Percentiles rank a stretch among this genome's conserved stretches.
phyloP scores from a whole-genome alignment of 2,113 vertebrate species.

The Macquaria australasica region DNA sequence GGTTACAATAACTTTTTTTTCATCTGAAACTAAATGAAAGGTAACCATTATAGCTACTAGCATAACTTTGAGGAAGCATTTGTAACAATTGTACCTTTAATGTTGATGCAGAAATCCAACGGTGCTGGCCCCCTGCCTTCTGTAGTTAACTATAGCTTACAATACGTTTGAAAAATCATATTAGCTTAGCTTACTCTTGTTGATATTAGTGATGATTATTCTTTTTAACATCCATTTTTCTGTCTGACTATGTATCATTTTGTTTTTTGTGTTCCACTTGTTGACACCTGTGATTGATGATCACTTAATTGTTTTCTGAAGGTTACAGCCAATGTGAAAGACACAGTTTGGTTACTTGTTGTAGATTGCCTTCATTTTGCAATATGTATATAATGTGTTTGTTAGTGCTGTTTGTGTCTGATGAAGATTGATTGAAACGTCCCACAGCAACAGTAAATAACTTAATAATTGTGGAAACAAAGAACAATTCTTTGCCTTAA shows the following conservation, averaged over 20 bases:
- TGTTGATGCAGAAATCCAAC: not conserved
- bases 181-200: too few relatives aligned
- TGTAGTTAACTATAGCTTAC: too few relatives aligned
- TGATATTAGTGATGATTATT: too few relatives aligned
- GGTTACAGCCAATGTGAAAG: not conserved
- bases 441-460: not conserved
- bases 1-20: not conserved
- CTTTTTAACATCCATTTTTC: too few relatives aligned
- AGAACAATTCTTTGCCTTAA: not conserved
- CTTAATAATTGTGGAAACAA: too few relatives aligned
- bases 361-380: not conserved
- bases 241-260: not conserved
- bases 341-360: not conserved
- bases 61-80: not conserved
- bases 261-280: not conserved
- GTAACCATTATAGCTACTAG: not conserved
- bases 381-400: not conserved
- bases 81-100: not conserved
- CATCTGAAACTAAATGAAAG: not conserved
- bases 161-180: too few relatives aligned
- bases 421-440: not conserved
- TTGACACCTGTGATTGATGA: not conserved
- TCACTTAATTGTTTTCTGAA: not conserved
- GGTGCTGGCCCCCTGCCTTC: not conserved
- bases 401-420: not conserved